Percentiles rank a stretch among this genome's conserved stretches.
Conservation (phyloP, 2,113 vertebrate genomes). For the Gallinago paraguaiae region DNA sequence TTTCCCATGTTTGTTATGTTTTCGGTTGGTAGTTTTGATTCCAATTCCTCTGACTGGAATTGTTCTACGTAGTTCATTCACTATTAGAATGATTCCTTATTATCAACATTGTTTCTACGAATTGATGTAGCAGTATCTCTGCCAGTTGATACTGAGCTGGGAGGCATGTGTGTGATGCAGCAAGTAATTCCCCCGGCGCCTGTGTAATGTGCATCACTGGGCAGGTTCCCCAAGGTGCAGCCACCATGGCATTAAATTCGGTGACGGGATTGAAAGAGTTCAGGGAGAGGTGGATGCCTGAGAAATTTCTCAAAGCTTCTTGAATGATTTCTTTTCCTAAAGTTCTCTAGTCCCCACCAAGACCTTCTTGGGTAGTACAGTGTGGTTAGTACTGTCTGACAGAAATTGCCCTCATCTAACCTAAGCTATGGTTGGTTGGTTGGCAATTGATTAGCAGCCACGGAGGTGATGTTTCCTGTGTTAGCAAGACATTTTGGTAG, state of each 20-base stretch:
- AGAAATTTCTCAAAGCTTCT: background rate
- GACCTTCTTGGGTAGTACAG: accelerated
- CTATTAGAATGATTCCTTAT: accelerated
- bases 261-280: background rate
- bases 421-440: background rate
- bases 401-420: background rate
- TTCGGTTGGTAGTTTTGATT: background rate
- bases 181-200: background rate
- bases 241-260: background rate
- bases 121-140: accelerated
- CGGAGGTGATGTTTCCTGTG: background rate
- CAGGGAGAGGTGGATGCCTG: background rate
- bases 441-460: background rate
- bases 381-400: background rate
- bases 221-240: background rate
- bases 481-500: background rate
- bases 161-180: background rate
- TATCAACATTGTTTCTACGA: background rate
- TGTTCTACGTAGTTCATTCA: accelerated
- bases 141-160: background rate
- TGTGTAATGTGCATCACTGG: background rate
- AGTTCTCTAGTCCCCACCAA: background rate
- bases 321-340: background rate
- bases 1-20: background rate
- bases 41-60: background rate